Evolutionary conservation across 2,113 vertebrate species (phyloP), one percentile per base, ranked within the genome.

Genomic region (Saguinus midas): DNA sequence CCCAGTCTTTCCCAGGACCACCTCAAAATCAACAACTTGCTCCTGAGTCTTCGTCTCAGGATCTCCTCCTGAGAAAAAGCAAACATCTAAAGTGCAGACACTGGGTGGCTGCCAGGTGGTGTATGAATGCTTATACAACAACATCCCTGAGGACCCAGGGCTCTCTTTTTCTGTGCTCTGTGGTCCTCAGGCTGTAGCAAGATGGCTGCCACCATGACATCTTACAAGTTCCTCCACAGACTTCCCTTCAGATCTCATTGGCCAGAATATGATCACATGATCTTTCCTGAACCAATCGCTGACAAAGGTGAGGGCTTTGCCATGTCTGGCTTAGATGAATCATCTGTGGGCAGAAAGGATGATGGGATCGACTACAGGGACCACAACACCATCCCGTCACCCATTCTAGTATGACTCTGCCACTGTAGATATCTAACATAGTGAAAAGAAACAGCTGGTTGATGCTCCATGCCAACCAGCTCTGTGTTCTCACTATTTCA

Each of bases 91-190:
- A 40, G 18, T 4, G 14, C 66, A 73, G n/a, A 5, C 5, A 37
- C 6, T 21, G 25, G 61, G n/a, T 6, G 20, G 64, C 29, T 58
- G 55, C 68, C 83, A 58, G 68, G 4, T 25, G 1, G 37, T 8
- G 0, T 3, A 1, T 2, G 3, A 50, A 48, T 0, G 1, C 8
- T 1, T 66, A 14, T 55, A n/a, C 48, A 3, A 7, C 1, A 55
- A 9, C 18, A 50, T 6, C 48, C n/a, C 25, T 35, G 5, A 16
- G 68, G 23, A 37, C 40, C 17, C 0, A 3, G 6, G 1, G 9
- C 27, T 35, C 61, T 29, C 48, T 17, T 1, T 25, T 11, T 4
- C 45, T 79, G 25, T 2, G 35, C 20, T 70, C 45, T 83, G 43
- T 3, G 25, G 37, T 48, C 76, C n/a, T 70, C 27, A 18, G 14